A percentile compares a stretch with the other conserved stretches of the same genome.
Evolutionary conservation across 2,888 invertebrate species (phyloP).

Genomic region (Apamea sordens): DNA sequence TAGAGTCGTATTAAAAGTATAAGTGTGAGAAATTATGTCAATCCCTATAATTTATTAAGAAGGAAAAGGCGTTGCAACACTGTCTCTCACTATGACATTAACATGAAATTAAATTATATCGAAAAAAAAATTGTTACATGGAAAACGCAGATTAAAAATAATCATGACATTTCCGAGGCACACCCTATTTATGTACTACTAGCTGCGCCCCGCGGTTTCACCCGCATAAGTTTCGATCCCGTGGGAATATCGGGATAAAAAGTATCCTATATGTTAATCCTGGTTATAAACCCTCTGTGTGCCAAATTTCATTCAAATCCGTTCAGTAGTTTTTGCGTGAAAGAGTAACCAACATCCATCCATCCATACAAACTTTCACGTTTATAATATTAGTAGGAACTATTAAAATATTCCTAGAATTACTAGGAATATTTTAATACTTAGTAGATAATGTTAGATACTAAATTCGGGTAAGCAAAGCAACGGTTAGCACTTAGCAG

Average conservation of each 20-base stretch:
- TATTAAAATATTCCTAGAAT: not conserved
- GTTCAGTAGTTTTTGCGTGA: too few relatives aligned
- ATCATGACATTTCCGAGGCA: constrained; percentile 14
- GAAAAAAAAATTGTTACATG: constrained; percentile 6
- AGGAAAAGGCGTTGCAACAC: constrained; percentile 34
- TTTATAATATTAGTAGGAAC: too few relatives aligned
- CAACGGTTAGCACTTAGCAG: too few relatives aligned
- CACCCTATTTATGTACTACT: not conserved
- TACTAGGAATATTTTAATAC: not conserved
- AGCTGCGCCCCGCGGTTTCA: too few relatives aligned
- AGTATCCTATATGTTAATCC: too few relatives aligned
- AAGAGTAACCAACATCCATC: too few relatives aligned
- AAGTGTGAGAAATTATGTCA: not conserved
- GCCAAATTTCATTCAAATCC: too few relatives aligned
- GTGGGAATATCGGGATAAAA: too few relatives aligned
- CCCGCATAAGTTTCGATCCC: too few relatives aligned
- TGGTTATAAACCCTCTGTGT: too few relatives aligned
- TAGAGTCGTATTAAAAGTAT: not conserved
- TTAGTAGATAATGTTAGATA: not conserved
- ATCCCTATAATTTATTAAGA: constrained; percentile 4
- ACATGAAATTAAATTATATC: constrained; percentile 17
- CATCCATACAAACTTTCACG: too few relatives aligned
- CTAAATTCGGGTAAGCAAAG: too few relatives aligned
- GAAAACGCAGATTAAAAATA: constrained; percentile 10
- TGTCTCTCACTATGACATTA: constrained; percentile 40